Percentiles rank a stretch among this genome's conserved stretches.
Evolutionary conservation across 2,888 invertebrate species (phyloP).

Genomic region (Bruchidius siliquastri): DNA sequence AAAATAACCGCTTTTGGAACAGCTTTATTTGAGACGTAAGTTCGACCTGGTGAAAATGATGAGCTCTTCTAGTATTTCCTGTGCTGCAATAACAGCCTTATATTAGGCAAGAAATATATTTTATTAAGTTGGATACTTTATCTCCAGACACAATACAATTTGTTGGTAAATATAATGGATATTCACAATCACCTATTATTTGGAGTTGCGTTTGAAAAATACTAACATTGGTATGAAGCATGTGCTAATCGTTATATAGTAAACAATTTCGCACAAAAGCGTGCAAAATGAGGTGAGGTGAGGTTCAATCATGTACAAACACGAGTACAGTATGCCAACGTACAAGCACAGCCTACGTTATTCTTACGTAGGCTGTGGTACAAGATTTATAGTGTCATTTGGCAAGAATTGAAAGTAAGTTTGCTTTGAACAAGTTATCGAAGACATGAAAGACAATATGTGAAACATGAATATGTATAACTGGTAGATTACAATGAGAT

Average conservation of each 20-base stretch:
- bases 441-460: no score
- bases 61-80: no score
- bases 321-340: neutral
- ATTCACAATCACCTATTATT: neutral
- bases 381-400: neutral
- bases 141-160: neutral
- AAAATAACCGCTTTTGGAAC: no score
- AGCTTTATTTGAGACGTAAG: no score
- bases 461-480: no score
- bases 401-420: neutral
- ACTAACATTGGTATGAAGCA: neutral
- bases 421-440: no score
- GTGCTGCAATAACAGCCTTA: no score
- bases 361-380: no score
- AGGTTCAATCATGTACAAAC: neutral
- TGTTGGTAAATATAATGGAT: neutral
- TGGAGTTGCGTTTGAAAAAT: neutral
- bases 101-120: no score
- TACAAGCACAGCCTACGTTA: no score
- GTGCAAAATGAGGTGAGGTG: neutral
- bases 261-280: neutral
- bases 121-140: neutral
- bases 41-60: no score
- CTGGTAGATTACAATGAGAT: no score
- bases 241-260: neutral